phyloP scores from a whole-genome alignment of 2,797 vertebrate species.

The Myoxocephalus aenaeus region DNA sequence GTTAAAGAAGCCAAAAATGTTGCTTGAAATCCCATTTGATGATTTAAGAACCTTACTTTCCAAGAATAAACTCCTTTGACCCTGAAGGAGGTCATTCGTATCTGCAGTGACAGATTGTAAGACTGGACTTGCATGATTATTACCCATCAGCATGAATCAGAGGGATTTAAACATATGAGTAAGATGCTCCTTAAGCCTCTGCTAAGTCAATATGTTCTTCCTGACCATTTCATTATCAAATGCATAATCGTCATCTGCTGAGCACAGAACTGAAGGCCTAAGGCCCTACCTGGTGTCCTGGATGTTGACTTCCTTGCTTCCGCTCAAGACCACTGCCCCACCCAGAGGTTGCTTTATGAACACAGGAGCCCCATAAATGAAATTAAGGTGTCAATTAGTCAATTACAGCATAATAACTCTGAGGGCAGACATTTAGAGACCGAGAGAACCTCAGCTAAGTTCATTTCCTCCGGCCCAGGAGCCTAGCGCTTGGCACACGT shows the following conservation, averaged over 20 bases:
- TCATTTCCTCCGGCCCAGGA: constrained; percentile 88
- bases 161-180: constrained; percentile 80
- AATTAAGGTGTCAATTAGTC: constrained; percentile 93
- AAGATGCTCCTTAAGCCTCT: constrained; percentile 80
- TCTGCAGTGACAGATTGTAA: constrained; percentile 75
- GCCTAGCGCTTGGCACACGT: constrained; percentile 84
- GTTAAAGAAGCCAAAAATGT: constrained; percentile 20
- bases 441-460: constrained; percentile 88
- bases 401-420: constrained; percentile 88
- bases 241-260: constrained; percentile 78
- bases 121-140: constrained; percentile 78
- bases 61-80: constrained; percentile 71
- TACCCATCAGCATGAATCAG: constrained; percentile 81
- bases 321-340: constrained; percentile 84
- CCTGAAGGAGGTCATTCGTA: constrained; percentile 76
- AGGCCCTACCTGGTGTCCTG: constrained; percentile 82
- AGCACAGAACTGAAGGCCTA: constrained; percentile 70
- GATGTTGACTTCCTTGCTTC: constrained; percentile 75
- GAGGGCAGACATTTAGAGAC: constrained; percentile 89
- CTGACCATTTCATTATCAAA: constrained; percentile 84
- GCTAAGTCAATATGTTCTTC: constrained; percentile 84
- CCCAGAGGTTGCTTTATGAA: constrained; percentile 87
- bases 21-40: constrained; percentile 7
- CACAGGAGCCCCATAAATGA: constrained; percentile 90
- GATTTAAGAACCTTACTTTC: constrained; percentile 50